A percentile compares a stretch with the other conserved stretches of the same genome.
phyloP scores from a whole-genome alignment of 2,888 invertebrate species.

The Sphaerophoria taeniata region DNA sequence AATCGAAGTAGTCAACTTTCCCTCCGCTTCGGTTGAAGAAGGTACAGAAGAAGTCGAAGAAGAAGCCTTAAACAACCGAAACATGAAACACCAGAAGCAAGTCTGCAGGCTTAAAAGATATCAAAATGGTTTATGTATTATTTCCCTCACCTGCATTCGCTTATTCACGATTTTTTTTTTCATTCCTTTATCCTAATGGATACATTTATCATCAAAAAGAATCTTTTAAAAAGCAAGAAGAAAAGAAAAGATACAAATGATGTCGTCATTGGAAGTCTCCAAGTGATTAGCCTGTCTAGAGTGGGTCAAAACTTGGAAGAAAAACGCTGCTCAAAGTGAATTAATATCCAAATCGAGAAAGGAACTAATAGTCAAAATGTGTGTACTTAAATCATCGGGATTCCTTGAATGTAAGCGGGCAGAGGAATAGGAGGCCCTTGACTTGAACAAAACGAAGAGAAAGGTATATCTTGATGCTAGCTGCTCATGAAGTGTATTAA shows the following conservation, averaged over 20 bases:
- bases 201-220: constrained; percentile 53
- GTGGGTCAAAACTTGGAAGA: constrained; percentile 32
- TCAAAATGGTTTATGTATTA: background rate
- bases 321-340: constrained; percentile 5
- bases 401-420: background rate
- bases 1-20: constrained; percentile 50
- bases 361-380: constrained; percentile 4
- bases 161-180: constrained; percentile 46
- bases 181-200: constrained; percentile 40
- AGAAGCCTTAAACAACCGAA: background rate
- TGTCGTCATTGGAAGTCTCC: constrained; percentile 54
- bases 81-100: background rate
- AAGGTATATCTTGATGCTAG: background rate
- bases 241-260: constrained; percentile 25
- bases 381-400: background rate
- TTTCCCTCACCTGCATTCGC: constrained; percentile 37
- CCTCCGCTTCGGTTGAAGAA: background rate
- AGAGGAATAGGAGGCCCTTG: background rate
- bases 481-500: background rate
- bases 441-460: background rate
- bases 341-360: constrained; percentile 24
- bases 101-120: constrained; percentile 27
- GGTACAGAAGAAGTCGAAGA: too few relatives aligned
- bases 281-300: constrained; percentile 52
- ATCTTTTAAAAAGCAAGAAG: constrained; percentile 36